These are phyloP conservation scores for Tolmerus cingulatus DNA, from an alignment of 2,888 invertebrate genomes.

Conservation along the genomic window DNA sequence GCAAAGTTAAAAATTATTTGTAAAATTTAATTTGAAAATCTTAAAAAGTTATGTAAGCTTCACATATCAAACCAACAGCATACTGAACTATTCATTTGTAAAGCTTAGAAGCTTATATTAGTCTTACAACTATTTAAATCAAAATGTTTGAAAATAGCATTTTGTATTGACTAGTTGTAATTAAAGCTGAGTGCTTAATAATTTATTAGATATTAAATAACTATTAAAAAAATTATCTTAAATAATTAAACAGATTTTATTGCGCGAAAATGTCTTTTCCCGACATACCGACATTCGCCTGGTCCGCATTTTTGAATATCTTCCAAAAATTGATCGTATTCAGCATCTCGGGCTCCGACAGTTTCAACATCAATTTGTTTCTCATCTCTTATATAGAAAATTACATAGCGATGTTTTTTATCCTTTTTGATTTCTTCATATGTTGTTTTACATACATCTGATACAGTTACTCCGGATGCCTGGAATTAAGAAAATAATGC, in stretches of 20 bases:
- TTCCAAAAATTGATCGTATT: slow-evolving; percentile 93
- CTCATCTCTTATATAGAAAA: slow-evolving; percentile 95
- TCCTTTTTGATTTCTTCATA: slow-evolving; percentile 98
- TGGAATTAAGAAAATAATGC: slow-evolving; percentile 57
- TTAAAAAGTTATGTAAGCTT: neutral
- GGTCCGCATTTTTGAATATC: slow-evolving; percentile 91
- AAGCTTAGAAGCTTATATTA: neutral
- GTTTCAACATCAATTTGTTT: slow-evolving; percentile 95
- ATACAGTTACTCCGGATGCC: slow-evolving; percentile 97
- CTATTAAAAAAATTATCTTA: neutral
- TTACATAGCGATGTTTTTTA: slow-evolving; percentile 96
- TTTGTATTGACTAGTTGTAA: neutral
- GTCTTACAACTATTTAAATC: slow-evolving; percentile 9
- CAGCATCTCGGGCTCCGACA: slow-evolving; percentile 87
- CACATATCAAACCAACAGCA: neutral
- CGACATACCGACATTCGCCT: slow-evolving; percentile 84
- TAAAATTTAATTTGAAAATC: no score
- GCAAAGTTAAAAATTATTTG: no score
- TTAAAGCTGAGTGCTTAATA: neutral
- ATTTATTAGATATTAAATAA: neutral
- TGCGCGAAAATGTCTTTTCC: neutral
- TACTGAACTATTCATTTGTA: neutral
- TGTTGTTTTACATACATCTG: slow-evolving; percentile 92
- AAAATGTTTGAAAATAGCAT: neutral
- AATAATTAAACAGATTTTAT: neutral